Conservation (phyloP, 2,888 invertebrate genomes). For the Endomychus coccineus region DNA sequence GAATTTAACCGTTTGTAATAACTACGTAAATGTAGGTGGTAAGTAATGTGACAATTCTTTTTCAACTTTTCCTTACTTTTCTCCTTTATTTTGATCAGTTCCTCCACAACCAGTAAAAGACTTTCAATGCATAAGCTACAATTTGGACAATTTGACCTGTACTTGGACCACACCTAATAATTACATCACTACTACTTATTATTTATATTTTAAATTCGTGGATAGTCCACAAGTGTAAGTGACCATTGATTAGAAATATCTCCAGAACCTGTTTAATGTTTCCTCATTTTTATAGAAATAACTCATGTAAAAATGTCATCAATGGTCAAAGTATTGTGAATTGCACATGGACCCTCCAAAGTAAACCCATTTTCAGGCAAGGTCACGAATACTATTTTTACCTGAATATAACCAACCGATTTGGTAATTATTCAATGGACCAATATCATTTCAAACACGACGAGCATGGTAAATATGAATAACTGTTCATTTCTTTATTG, state of each 20-base stretch:
- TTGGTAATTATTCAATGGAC: slow-evolving; percentile 50
- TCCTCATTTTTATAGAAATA: too few species aligned
- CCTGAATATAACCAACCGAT: slow-evolving; percentile 53
- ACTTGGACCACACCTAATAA: slow-evolving; percentile 59
- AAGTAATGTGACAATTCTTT: slow-evolving; percentile 34
- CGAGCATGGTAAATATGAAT: slow-evolving; percentile 43
- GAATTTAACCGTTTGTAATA: slow-evolving; percentile 45
- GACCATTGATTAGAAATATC: too few species aligned
- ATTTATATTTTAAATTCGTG: slow-evolving; percentile 39
- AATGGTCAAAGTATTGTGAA: slow-evolving; percentile 1
- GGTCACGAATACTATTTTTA: slow-evolving; percentile 51
- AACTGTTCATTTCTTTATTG: too few species aligned
- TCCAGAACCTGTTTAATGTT: too few species aligned
- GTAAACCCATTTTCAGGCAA: slow-evolving; percentile 50
- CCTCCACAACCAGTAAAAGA: slow-evolving; percentile 58
- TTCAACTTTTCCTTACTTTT: slow-evolving; percentile 14
- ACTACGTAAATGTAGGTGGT: slow-evolving; percentile 52
- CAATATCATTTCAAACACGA: slow-evolving; percentile 53
- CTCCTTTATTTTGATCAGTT: slow-evolving; percentile 38
- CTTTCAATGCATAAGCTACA: slow-evolving; percentile 65
- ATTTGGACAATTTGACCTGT: slow-evolving; percentile 68
- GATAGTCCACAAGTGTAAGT: slow-evolving; percentile 11
- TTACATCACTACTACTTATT: slow-evolving; percentile 52
- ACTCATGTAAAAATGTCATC: neutral
- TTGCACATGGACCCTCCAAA: slow-evolving; percentile 46